A percentile compares a stretch with the other conserved stretches of the same genome.
Conservation (phyloP, 2,113 vertebrate species). For the Psettodes erumei region DNA sequence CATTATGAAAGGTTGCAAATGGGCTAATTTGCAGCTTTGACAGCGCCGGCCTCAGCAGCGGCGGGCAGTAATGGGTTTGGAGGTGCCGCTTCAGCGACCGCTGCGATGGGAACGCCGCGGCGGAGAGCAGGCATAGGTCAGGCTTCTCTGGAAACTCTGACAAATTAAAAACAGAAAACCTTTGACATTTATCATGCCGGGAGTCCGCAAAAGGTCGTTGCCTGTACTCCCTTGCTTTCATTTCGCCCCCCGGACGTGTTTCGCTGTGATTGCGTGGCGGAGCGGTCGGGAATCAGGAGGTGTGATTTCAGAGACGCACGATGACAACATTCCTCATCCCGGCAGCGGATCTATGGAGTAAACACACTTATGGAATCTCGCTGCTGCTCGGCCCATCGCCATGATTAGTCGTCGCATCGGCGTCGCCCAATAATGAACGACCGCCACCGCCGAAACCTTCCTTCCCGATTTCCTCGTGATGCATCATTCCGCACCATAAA, state of each 20-base stretch:
- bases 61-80: constrained; percentile 73
- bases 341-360: constrained; percentile 26
- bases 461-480: constrained; percentile 54
- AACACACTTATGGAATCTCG: constrained; percentile 4
- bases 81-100: constrained; percentile 75
- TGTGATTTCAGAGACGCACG: constrained; percentile 39
- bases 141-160: constrained; percentile 79
- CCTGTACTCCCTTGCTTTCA: constrained; percentile 69
- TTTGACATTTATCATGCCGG: constrained; percentile 81
- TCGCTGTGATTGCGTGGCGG: constrained; percentile 65
- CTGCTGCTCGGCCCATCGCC: constrained; percentile 15
- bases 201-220: constrained; percentile 79
- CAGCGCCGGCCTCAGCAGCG: constrained; percentile 69
- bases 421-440: constrained; percentile 53
- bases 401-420: constrained; percentile 51
- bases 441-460: constrained; percentile 33
- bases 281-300: constrained; percentile 35
- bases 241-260: constrained; percentile 71
- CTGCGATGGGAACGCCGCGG: constrained; percentile 70
- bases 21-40: constrained; percentile 79
- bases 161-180: constrained; percentile 82
- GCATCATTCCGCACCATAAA: constrained; percentile 71
- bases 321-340: constrained; percentile 40
- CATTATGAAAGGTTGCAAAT: constrained; percentile 80
- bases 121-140: constrained; percentile 76